Evolutionary conservation across 1,140 invertebrate genomes (phyloP), one percentile per base, ranked within the genome.

Genomic region (Acromyrmex charruanus): DNA sequence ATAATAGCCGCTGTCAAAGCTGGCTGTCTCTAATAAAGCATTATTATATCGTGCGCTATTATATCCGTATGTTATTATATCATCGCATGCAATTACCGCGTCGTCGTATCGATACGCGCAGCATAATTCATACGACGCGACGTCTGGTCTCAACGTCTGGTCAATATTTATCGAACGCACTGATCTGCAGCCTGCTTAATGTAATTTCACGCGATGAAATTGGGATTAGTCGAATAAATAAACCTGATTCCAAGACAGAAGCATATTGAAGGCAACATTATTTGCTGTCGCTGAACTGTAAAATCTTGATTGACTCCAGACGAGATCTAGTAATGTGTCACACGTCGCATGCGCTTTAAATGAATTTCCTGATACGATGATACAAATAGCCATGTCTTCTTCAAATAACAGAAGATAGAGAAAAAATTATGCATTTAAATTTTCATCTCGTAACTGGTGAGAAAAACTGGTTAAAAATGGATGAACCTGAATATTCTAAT

Each of bases 101-200:
- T 53, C 21, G 31, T n/a, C 21, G 35, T 21, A 28, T 51, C 35
- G 74, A 44, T 44, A 63, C 35, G 55, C 31, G 25, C 25, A 28
- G 9, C 1, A 35, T 71, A 69, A 81, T 58, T 81, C 77, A 35
- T 16, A n/a, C 28, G 49, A 69, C 12, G 28, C 31, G 25, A 35
- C 18, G 35, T 58, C 51, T 71, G 39, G 21, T 66, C 31, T 58
- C 31, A 14, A 16, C 51, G 66, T n/a, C 28, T 61, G 2, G 21
- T 69, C 79, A 44, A 71, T 81, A 58, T 81, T 71, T 71, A 59
- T 81, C 18, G 31, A 81, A 18, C 21, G 16, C 21, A 21, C 21
- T 2, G 61, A 71, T 44, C 65, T 44, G 16, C 31, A 55, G 18
- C 16, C 9, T 44, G 16, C 9, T 71, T 81, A 71, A 81, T 58